Evolutionary conservation across 2,113 vertebrate genomes (phyloP).

Genomic region (Oncorhynchus kisutch): DNA sequence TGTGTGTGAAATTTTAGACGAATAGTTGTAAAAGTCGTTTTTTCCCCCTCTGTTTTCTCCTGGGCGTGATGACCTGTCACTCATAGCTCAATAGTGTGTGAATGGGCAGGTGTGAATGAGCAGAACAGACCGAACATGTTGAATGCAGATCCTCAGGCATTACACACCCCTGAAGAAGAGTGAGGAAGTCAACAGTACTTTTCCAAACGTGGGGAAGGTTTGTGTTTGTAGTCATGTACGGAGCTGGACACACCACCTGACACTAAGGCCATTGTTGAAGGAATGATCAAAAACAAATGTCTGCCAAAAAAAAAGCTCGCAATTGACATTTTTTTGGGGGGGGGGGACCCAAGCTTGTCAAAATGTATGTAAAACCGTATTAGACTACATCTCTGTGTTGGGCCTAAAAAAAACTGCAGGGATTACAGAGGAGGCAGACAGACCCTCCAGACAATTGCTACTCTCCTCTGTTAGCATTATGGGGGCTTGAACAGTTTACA

Average conservation of each 20-base stretch:
- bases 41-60: too few relatives aligned
- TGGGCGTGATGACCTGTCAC: neutral
- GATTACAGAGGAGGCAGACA: slow-evolving; percentile 2
- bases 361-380: too few relatives aligned
- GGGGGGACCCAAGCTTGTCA: too few relatives aligned
- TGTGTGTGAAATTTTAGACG: neutral
- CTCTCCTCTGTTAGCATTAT: neutral
- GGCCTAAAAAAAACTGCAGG: neutral
- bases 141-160: slow-evolving; percentile 6
- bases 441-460: neutral
- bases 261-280: too few relatives aligned
- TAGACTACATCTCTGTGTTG: neutral
- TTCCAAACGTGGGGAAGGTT: neutral
- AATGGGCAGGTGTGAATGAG: neutral
- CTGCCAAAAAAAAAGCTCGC: too few relatives aligned
- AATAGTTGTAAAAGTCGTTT: neutral
- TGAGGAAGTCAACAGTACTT: neutral
- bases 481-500: neutral
- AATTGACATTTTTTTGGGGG: too few relatives aligned
- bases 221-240: neutral
- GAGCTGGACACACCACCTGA: neutral
- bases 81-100: neutral
- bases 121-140: slow-evolving; percentile 3
- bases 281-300: too few relatives aligned
- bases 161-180: neutral